Percentiles rank a stretch among this genome's conserved stretches.
phyloP scores from a whole-genome alignment of 2,113 vertebrate genomes.

The Lophius piscatorius region DNA sequence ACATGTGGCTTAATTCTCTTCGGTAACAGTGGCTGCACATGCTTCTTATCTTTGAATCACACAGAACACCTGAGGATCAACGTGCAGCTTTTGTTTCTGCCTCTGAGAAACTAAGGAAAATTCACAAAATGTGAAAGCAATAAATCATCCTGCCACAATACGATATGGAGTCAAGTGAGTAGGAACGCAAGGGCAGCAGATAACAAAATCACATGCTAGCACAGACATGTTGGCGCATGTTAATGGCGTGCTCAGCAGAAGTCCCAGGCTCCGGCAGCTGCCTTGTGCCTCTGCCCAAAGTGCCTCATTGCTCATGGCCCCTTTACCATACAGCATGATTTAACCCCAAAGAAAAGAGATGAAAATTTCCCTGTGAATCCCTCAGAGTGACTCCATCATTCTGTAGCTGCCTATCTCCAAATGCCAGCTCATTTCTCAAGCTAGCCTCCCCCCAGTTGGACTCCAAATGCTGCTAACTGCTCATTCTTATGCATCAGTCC shows the following conservation, averaged over 20 bases:
- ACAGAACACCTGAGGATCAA: conserved; percentile 8
- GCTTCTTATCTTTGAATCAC: conserved; percentile 20
- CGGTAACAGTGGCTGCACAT: neutral
- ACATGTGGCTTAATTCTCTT: too few relatives aligned
- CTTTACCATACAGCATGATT: conserved; percentile 54
- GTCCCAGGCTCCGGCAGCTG: conserved; percentile 27
- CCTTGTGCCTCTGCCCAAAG: conserved; percentile 22
- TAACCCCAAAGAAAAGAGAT: conserved; percentile 55
- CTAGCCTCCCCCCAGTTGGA: conserved; percentile 58
- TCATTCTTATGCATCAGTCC: conserved; percentile 71
- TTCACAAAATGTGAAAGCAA: neutral
- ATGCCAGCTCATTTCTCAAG: conserved; percentile 78
- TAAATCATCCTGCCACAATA: neutral
- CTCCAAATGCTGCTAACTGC: conserved; percentile 57
- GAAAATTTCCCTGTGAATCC: conserved; percentile 58
- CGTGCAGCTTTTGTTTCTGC: too few relatives aligned
- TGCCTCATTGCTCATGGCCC: conserved; percentile 18
- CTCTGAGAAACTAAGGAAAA: neutral
- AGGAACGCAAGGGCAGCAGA: conserved; percentile 11
- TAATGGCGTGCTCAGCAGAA: conserved; percentile 51
- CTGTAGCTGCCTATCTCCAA: conserved; percentile 73
- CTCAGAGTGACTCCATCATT: conserved; percentile 69
- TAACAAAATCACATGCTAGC: conserved; percentile 36
- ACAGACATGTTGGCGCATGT: conserved; percentile 33
- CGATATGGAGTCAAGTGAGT: conserved; percentile 26